phyloP scores from a whole-genome alignment of 2,888 invertebrate species.

The Philaethria dido region DNA sequence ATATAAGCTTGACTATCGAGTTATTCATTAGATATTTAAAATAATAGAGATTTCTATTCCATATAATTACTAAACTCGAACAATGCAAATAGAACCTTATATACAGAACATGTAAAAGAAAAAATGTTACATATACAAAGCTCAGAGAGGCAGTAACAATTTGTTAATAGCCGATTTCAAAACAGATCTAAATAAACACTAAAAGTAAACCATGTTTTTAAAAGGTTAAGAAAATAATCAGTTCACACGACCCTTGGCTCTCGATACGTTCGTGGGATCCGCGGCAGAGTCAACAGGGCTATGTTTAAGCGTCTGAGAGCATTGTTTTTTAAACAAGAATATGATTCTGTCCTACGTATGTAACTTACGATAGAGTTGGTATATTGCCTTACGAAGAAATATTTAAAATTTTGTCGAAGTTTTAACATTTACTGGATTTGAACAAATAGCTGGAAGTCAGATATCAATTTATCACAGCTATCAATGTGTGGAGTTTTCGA shows the following conservation, averaged over 20 bases:
- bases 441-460: no score
- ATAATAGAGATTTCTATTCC: not conserved
- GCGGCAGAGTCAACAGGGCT: constrained; percentile 47
- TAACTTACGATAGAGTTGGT: not conserved
- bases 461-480: no score
- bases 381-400: not conserved
- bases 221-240: constrained; percentile 28
- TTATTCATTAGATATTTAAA: no score
- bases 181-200: constrained; percentile 4
- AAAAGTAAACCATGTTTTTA: constrained; percentile 11
- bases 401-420: no score
- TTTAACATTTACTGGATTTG: no score
- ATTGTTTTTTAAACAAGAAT: constrained; percentile 40
- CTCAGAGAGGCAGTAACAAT: not conserved
- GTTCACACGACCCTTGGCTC: constrained; percentile 48
- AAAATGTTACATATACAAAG: not conserved
- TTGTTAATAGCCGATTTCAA: not conserved
- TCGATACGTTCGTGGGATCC: constrained; percentile 45
- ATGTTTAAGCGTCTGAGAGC: constrained; percentile 45
- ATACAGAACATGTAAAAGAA: not conserved
- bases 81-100: not conserved
- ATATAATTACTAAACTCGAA: not conserved
- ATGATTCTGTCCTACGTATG: constrained; percentile 10
- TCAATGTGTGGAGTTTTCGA: no score
- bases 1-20: not conserved